Evolutionary conservation across 2,113 vertebrate species (phyloP).

Genomic region (Cnemophilus loriae): DNA sequence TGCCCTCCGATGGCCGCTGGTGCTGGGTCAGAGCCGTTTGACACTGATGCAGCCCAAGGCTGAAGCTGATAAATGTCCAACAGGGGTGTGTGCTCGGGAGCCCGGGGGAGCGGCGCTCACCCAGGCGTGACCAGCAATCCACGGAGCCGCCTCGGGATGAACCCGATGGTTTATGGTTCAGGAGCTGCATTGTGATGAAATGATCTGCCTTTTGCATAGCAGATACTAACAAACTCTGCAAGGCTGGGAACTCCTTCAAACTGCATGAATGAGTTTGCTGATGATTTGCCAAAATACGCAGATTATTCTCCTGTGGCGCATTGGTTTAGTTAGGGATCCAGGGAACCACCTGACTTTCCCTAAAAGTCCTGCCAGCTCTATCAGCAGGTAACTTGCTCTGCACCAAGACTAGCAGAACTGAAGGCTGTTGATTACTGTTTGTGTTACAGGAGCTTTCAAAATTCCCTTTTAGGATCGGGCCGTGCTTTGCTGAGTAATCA

Average conservation of each 20-base stretch:
- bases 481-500: neutral
- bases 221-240: neutral
- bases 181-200: rapidly evolving
- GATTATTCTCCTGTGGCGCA: neutral
- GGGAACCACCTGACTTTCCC: neutral
- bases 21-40: neutral
- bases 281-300: neutral
- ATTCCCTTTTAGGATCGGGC: neutral
- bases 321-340: neutral
- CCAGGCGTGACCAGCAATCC: rapidly evolving
- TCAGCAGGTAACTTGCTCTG: neutral
- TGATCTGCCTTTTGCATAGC: neutral
- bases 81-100: neutral
- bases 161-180: neutral
- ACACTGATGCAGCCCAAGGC: neutral
- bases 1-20: neutral
- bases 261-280: neutral
- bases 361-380: neutral
- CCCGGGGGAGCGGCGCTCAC: rapidly evolving
- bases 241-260: neutral
- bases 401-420: neutral
- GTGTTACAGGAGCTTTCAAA: neutral
- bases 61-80: neutral
- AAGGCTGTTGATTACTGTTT: neutral
- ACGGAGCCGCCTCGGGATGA: rapidly evolving